Conservation (phyloP, 2,797 vertebrate genomes). For the Tauraco hartlaubi region DNA sequence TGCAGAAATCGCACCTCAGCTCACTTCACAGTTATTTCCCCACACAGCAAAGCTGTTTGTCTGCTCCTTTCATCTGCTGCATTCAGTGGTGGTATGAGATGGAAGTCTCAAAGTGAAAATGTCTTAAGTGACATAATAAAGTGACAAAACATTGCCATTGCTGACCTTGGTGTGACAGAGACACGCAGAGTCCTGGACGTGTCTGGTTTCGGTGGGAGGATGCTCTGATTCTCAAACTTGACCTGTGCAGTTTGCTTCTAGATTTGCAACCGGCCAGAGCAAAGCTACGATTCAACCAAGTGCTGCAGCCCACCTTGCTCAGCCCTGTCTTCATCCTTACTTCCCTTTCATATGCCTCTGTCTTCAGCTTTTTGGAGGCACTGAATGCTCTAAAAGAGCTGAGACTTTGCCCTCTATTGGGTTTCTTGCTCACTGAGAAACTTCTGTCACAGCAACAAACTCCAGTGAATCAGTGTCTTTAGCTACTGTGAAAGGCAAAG, state of each 20-base stretch:
- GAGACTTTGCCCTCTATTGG: not conserved
- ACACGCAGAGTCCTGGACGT: fast-evolving
- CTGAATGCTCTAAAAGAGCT: not conserved
- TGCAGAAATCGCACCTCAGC: not conserved
- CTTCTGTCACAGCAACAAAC: not conserved
- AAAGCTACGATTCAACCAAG: not conserved
- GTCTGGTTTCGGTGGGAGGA: fast-evolving
- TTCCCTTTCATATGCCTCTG: not conserved
- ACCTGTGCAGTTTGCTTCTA: not conserved
- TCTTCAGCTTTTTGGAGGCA: not conserved
- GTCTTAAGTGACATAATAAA: not conserved
- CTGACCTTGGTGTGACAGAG: not conserved
- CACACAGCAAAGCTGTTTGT: not conserved
- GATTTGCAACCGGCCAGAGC: not conserved
- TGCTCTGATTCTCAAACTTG: not conserved
- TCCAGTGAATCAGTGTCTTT: not conserved
- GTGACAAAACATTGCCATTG: not conserved
- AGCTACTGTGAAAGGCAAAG: not conserved
- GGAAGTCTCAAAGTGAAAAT: not conserved
- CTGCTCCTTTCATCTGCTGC: not conserved
- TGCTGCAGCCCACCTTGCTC: not conserved
- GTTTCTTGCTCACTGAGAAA: not conserved
- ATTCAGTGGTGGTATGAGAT: not conserved
- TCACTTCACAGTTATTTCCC: not conserved
- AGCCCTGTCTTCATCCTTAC: not conserved